A percentile compares a stretch with the other conserved stretches of the same genome.
Conservation (phyloP, 2,797 vertebrate genomes). For the Phoeniculus purpureus region DNA sequence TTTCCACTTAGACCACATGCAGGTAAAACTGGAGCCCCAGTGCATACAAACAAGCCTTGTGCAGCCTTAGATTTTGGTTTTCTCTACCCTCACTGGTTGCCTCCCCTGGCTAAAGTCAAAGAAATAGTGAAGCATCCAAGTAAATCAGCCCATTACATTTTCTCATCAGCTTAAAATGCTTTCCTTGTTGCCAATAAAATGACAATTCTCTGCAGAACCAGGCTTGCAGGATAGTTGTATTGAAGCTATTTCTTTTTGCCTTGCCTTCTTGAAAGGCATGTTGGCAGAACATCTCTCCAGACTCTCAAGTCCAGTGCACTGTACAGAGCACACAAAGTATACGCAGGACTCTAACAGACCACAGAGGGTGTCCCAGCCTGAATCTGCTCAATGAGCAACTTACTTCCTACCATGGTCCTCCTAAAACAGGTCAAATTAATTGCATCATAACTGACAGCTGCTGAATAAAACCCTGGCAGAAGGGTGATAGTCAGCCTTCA, state of each 20-base stretch:
- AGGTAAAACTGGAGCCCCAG: constrained; percentile 35
- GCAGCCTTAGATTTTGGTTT: constrained; percentile 29
- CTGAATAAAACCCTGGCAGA: background rate
- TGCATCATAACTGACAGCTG: background rate
- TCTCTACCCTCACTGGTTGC: background rate
- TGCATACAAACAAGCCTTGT: constrained; percentile 52
- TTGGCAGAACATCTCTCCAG: background rate
- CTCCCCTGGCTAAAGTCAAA: constrained; percentile 52
- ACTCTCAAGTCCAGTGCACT: background rate
- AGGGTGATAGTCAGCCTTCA: background rate
- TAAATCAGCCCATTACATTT: constrained; percentile 50
- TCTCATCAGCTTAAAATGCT: constrained; percentile 58
- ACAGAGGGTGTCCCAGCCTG: background rate
- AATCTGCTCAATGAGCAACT: background rate
- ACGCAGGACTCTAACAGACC: background rate
- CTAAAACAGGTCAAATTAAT: background rate
- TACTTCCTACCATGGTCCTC: background rate
- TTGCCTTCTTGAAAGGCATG: constrained; percentile 14
- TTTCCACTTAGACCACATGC: background rate
- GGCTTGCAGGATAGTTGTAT: constrained; percentile 18
- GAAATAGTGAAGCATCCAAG: constrained; percentile 57
- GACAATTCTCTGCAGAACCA: constrained; percentile 31
- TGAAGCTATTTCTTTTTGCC: constrained; percentile 45
- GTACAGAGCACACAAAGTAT: background rate
- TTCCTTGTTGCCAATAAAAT: constrained; percentile 39